Conservation (phyloP, 2,113 vertebrate genomes). For the Eclectus roratus region DNA sequence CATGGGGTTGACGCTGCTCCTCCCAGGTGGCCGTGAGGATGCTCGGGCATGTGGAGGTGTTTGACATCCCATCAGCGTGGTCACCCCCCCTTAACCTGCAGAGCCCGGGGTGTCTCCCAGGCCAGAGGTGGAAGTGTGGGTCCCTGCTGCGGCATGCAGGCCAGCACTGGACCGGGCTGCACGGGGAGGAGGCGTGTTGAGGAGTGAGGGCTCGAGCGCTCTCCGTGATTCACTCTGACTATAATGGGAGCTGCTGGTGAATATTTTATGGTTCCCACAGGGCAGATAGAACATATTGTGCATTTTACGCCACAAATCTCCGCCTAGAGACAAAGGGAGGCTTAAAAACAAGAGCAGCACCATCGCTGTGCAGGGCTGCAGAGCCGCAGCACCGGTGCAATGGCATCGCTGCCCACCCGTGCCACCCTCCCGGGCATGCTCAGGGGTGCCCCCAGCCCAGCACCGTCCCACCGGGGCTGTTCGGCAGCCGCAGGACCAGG, state of each 20-base stretch:
- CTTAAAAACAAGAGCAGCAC: conserved; percentile 47
- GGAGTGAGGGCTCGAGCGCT: not conserved
- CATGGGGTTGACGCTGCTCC: rapidly evolving
- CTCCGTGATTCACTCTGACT: conserved; percentile 64
- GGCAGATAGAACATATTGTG: conserved; percentile 75
- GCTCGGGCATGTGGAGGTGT: rapidly evolving
- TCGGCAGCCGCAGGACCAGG: not conserved
- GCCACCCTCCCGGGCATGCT: not conserved
- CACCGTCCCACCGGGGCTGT: rapidly evolving
- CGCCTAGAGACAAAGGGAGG: conserved; percentile 51
- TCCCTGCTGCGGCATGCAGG: rapidly evolving
- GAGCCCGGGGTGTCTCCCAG: rapidly evolving
- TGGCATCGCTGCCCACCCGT: not conserved
- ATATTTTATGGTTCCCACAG: conserved; percentile 74
- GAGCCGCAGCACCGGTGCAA: not conserved
- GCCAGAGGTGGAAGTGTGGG: not conserved
- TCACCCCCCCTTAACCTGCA: rapidly evolving
- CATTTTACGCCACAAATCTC: conserved; percentile 71
- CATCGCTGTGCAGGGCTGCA: not conserved
- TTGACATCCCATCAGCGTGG: rapidly evolving
- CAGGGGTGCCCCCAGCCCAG: rapidly evolving
- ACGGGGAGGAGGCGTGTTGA: not conserved
- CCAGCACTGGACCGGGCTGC: not conserved
- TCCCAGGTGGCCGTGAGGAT: not conserved
- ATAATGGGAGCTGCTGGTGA: conserved; percentile 74